Evolutionary conservation across 1,140 invertebrate genomes (phyloP).

Genomic region (Caenorhabditis brenneri): DNA sequence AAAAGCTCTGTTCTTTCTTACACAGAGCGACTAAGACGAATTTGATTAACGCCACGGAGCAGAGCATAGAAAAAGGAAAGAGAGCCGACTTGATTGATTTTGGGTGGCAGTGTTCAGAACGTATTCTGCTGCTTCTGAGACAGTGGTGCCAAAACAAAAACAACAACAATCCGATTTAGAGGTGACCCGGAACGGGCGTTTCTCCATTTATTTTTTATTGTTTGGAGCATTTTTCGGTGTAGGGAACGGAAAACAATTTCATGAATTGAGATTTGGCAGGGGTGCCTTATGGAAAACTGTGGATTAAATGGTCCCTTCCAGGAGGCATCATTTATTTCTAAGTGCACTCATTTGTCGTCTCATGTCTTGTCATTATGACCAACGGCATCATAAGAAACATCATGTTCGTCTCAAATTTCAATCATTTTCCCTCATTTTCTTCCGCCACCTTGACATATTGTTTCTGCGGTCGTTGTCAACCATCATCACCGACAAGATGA

Average conservation of each 20-base stretch:
- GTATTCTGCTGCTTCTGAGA: not conserved
- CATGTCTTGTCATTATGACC: not conserved
- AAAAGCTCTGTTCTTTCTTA: not conserved
- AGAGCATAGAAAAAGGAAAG: not conserved
- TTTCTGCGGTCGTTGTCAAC: constrained; percentile 17
- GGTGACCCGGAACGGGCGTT: not conserved
- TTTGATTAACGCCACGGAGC: constrained; percentile 27
- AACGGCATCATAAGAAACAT: not conserved
- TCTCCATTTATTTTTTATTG: not conserved
- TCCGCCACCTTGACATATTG: constrained; percentile 41
- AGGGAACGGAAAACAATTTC: not conserved
- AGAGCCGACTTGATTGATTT: constrained; percentile 34
- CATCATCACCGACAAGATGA: too few relatives aligned
- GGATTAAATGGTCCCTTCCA: too few relatives aligned
- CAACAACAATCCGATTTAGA: constrained; percentile 28
- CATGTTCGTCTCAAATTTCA: constrained; percentile 40
- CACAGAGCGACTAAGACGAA: constrained; percentile 10
- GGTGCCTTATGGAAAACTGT: too few relatives aligned
- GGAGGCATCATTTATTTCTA: not conserved
- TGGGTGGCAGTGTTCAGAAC: constrained; percentile 21
- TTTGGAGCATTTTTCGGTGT: not conserved
- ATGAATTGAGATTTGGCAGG: not conserved
- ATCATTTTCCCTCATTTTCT: not conserved
- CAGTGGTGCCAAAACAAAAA: not conserved
- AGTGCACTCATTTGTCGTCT: constrained; percentile 7